phyloP scores from a whole-genome alignment of 1,140 invertebrate genomes.

The Ips nitidus region DNA sequence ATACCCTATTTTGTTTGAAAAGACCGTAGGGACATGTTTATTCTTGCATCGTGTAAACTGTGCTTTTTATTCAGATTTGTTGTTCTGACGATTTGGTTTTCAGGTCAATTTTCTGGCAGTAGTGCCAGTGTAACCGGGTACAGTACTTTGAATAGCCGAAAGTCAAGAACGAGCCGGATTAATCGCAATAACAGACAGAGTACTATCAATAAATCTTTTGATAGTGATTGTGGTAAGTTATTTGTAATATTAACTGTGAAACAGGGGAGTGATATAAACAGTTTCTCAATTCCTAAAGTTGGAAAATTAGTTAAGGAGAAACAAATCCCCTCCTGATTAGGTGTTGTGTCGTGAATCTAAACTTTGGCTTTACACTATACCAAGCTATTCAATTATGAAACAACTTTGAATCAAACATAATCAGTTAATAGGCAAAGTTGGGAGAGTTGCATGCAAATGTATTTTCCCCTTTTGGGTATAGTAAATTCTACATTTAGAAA shows the following conservation, averaged over 20 bases:
- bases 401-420: not conserved
- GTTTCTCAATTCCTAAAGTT: not conserved
- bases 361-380: not conserved
- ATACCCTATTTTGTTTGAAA: no score
- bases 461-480: no score
- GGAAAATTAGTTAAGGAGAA: constrained; percentile 1
- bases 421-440: constrained; percentile 1
- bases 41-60: no score
- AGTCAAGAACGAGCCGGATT: constrained; percentile 51
- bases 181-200: constrained; percentile 57
- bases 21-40: no score
- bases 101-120: constrained; percentile 52
- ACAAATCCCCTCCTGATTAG: not conserved
- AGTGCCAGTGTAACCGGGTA: constrained; percentile 59
- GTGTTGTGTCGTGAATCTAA: not conserved
- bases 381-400: not conserved
- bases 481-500: no score
- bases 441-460: not conserved
- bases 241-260: no score
- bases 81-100: not conserved
- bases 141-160: constrained; percentile 60
- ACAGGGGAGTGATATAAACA: no score
- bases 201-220: constrained; percentile 57
- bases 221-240: constrained; percentile 46
- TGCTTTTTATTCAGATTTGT: no score